Percentiles rank a stretch among this genome's conserved stretches.
These are phyloP conservation scores for Xiphophorus hellerii DNA, from an alignment of 2,113 vertebrate genomes.

Conservation along the genomic window DNA sequence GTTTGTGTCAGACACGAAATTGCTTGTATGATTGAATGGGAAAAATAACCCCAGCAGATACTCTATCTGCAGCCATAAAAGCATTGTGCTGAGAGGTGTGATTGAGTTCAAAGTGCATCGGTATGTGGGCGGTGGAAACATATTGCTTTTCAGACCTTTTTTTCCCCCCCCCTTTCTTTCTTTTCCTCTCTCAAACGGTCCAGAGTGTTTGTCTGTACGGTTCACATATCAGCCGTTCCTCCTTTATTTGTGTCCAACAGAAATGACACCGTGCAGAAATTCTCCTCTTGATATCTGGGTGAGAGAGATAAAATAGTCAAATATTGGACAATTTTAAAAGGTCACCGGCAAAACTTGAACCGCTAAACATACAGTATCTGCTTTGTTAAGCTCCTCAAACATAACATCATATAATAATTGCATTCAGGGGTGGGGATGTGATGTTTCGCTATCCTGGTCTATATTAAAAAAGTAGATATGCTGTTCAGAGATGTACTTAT, in stretches of 20 bases:
- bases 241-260: conserved; percentile 7
- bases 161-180: neutral
- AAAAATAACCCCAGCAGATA: conserved; percentile 21
- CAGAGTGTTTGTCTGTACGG: conserved; percentile 2
- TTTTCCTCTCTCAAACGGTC: neutral
- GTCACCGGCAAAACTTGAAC: neutral
- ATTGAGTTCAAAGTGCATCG: conserved; percentile 66
- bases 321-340: neutral
- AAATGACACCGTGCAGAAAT: neutral
- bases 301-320: neutral
- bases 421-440: neutral
- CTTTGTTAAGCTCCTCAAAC: neutral
- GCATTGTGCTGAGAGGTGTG: conserved; percentile 41
- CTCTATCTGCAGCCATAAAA: conserved; percentile 36
- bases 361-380: neutral
- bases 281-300: conserved; percentile 18
- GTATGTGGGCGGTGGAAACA: conserved; percentile 41
- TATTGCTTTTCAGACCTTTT: conserved; percentile 33
- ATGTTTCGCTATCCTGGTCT: neutral
- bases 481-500: neutral
- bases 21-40: conserved; percentile 37
- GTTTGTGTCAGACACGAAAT: conserved; percentile 20
- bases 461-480: neutral
- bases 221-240: conserved; percentile 25
- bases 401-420: neutral